Evolutionary conservation across 2,797 vertebrate species (phyloP).

Genomic region (Melanogrammus aeglefinus): DNA sequence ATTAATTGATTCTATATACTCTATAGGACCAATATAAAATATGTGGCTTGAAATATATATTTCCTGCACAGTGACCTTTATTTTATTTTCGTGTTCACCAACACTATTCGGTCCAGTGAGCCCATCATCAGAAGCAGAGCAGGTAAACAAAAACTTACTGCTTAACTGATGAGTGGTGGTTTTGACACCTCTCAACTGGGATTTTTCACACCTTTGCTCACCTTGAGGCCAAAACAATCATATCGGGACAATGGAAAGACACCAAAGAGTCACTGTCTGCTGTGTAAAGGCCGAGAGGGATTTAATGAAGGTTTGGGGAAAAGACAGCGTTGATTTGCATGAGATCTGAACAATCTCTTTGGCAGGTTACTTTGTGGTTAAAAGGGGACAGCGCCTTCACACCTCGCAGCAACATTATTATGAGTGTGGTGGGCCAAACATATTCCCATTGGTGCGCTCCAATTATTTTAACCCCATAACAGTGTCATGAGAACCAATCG

Average conservation of each 20-base stretch:
- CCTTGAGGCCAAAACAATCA: neutral
- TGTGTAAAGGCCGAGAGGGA: neutral
- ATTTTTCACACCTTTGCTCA: conserved; percentile 7
- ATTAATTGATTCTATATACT: no score
- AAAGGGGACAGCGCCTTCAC: neutral
- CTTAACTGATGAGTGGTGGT: no score
- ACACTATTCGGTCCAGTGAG: no score
- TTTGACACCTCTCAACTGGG: conserved; percentile 11
- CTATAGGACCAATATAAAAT: no score
- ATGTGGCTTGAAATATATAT: neutral
- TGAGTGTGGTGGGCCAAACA: neutral
- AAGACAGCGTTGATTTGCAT: neutral
- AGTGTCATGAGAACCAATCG: neutral
- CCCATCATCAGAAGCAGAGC: conserved; percentile 27
- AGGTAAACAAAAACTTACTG: conserved; percentile 25
- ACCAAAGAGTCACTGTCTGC: neutral
- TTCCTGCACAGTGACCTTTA: neutral
- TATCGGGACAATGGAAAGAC: conserved; percentile 4
- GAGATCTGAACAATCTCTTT: neutral
- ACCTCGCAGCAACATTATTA: neutral
- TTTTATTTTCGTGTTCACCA: neutral
- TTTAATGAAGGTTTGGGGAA: neutral
- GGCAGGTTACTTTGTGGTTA: neutral
- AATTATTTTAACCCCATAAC: neutral
- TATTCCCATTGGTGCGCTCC: neutral